Conservation (phyloP, 2,888 invertebrate genomes). For the Agonopterix subpropinquella region DNA sequence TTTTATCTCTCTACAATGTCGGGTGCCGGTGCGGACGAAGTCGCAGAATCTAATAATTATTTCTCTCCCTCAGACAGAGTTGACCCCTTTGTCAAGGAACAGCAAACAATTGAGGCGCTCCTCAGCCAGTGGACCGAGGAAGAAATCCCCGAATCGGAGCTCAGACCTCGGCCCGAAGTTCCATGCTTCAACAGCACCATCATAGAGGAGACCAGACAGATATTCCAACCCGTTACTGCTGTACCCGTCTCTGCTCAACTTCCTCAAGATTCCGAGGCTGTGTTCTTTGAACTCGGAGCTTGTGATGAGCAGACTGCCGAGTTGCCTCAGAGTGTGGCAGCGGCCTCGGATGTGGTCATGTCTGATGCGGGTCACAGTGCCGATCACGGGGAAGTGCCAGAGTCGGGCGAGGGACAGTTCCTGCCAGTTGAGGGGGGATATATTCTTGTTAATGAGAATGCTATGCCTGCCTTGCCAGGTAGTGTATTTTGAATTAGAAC, state of each 20-base stretch:
- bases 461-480: conserved; percentile 14
- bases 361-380: conserved; percentile 31
- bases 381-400: conserved; percentile 35
- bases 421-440: conserved; percentile 64
- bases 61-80: conserved; percentile 42
- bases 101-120: conserved; percentile 58
- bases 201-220: conserved; percentile 57
- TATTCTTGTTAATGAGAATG: conserved; percentile 47
- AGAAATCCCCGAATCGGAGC: conserved; percentile 51
- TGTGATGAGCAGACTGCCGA: background rate
- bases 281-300: conserved; percentile 46
- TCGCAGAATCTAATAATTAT: too few species aligned
- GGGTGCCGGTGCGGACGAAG: too few species aligned
- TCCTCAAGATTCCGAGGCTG: conserved; percentile 35
- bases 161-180: conserved; percentile 30
- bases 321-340: background rate
- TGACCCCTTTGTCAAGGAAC: conserved; percentile 58
- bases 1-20: too few species aligned
- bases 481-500: background rate
- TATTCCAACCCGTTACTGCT: conserved; percentile 55
- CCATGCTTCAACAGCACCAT: conserved; percentile 56
- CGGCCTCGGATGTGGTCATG: conserved; percentile 45
- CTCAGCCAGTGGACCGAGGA: conserved; percentile 70
- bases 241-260: conserved; percentile 35
- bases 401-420: conserved; percentile 43